These are phyloP conservation scores for Apodemus agrarius DNA, from an alignment of 2,797 vertebrate species.

Conservation along the genomic window DNA sequence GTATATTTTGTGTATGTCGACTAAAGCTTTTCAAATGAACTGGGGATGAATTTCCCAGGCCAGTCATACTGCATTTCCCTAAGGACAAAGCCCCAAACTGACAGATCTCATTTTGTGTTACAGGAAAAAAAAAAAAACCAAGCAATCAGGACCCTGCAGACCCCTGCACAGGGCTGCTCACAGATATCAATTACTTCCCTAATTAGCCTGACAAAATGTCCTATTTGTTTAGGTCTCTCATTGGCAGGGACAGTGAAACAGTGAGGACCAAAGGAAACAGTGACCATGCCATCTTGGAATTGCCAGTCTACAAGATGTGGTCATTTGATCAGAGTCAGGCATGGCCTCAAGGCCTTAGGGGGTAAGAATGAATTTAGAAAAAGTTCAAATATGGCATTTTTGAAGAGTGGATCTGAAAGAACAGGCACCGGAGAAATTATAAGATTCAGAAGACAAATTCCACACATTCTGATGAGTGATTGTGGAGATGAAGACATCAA, in stretches of 20 bases:
- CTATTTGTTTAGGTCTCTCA: conserved; percentile 47
- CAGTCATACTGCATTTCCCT: conserved; percentile 69
- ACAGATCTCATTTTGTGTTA: conserved; percentile 68
- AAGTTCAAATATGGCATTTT: conserved; percentile 15
- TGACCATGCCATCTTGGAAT: conserved; percentile 21
- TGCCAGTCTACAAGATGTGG: conserved; percentile 1
- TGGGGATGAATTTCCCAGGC: conserved; percentile 10
- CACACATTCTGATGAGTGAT: background rate
- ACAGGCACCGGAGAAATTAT: background rate
- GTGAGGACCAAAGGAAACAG: background rate
- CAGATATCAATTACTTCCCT: conserved; percentile 66
- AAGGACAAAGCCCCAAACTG: conserved; percentile 42
- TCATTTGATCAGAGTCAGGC: conserved; percentile 31
- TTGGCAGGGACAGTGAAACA: conserved; percentile 52
- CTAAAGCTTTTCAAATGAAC: conserved; percentile 29
- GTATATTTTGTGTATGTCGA: background rate
- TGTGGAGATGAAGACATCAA: background rate
- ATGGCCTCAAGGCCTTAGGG: background rate
- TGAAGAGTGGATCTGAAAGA: background rate
- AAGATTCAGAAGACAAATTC: conserved; percentile 20
- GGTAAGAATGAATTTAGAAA: conserved; percentile 28
- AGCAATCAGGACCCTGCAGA: conserved; percentile 64
- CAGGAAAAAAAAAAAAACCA: conserved; percentile 56
- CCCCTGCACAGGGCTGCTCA: conserved; percentile 38
- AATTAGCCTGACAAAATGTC: conserved; percentile 65